Evolutionary conservation across 2,113 vertebrate species (phyloP).

Genomic region (Alligator sinensis): DNA sequence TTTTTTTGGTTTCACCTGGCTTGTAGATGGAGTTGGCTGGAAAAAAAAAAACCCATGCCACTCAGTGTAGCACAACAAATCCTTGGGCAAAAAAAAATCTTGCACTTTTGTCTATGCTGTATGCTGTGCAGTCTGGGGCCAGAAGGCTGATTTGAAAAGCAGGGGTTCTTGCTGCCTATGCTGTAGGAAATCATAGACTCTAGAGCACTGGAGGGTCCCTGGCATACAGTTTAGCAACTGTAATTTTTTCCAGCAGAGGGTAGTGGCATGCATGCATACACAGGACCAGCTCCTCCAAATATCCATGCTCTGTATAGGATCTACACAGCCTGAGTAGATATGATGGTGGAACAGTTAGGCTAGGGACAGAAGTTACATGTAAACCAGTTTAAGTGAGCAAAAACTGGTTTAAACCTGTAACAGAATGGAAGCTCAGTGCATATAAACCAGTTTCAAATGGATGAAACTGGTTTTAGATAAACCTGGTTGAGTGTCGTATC

Average conservation of each 20-base stretch:
- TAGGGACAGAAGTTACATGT: neutral
- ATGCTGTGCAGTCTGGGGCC: neutral
- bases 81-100: neutral
- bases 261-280: neutral
- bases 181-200: neutral
- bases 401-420: no score
- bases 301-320: neutral
- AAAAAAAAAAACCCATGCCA: neutral
- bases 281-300: neutral
- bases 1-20: neutral
- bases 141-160: neutral
- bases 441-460: no score
- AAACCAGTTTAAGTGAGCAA: no score
- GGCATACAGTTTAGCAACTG: neutral
- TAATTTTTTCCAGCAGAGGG: neutral
- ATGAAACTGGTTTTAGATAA: no score
- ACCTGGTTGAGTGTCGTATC: no score
- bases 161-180: rapidly evolving
- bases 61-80: neutral
- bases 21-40: neutral
- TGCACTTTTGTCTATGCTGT: rapidly evolving
- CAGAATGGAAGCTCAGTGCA: no score
- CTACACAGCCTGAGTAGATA: neutral
- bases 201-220: neutral
- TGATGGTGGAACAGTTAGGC: neutral